Evolutionary conservation across 2,797 vertebrate genomes (phyloP).

Genomic region (Arremon brunneinucha): DNA sequence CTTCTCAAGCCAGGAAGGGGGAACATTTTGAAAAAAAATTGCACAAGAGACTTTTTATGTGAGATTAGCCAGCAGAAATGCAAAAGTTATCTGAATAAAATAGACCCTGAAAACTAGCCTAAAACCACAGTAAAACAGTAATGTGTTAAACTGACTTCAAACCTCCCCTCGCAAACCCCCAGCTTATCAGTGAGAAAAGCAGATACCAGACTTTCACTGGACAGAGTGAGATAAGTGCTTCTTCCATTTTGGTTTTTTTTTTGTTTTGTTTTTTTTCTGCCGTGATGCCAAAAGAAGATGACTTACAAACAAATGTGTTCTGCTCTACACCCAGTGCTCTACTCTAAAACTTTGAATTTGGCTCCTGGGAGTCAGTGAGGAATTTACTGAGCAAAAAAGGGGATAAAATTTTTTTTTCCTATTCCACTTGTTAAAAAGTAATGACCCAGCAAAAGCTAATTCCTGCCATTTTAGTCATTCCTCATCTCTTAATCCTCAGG

Average conservation of each 20-base stretch:
- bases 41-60: neutral
- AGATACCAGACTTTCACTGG: neutral
- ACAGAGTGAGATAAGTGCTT: neutral
- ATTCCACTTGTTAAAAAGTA: neutral
- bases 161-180: neutral
- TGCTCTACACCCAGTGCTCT: neutral
- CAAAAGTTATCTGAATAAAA: constrained; percentile 35
- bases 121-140: neutral
- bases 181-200: neutral
- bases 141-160: neutral
- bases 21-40: neutral
- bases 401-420: neutral
- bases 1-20: neutral
- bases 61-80: neutral
- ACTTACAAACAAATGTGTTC: neutral
- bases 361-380: neutral
- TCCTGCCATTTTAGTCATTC: neutral
- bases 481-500: neutral
- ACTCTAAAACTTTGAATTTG: neutral
- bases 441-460: neutral
- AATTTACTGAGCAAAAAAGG: neutral
- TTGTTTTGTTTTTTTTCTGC: neutral
- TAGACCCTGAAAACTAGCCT: neutral
- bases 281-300: neutral
- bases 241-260: neutral